These are phyloP conservation scores for Mastomys coucha DNA, from an alignment of 2,113 vertebrate species.

Conservation along the genomic window DNA sequence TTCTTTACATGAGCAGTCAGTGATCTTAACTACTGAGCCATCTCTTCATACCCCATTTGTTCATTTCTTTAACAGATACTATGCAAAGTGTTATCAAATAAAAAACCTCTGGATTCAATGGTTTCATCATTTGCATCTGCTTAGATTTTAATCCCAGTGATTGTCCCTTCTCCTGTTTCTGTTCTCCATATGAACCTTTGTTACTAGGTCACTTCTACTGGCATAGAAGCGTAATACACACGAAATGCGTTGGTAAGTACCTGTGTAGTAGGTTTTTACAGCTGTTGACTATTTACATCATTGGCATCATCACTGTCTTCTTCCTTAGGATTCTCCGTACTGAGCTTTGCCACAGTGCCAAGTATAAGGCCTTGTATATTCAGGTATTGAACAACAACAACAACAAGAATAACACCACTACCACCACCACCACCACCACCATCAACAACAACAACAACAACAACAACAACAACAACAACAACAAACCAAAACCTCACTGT, in stretches of 20 bases:
- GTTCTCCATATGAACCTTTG: not conserved
- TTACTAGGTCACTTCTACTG: not conserved
- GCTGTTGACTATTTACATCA: not conserved
- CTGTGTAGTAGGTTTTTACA: not conserved
- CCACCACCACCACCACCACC: too few species aligned
- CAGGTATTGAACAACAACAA: not conserved
- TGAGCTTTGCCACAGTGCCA: not conserved
- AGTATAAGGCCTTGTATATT: not conserved
- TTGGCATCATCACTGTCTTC: not conserved
- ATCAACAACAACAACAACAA: too few species aligned
- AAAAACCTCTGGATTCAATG: not conserved
- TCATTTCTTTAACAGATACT: not conserved
- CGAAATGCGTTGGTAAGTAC: not conserved
- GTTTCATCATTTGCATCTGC: not conserved
- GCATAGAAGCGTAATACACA: not conserved
- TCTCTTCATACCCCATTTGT: not conserved
- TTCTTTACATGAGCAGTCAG: not conserved
- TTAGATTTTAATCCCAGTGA: not conserved
- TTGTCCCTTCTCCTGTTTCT: not conserved
- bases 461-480: too few species aligned
- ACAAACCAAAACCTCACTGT: not conserved
- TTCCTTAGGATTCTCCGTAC: not conserved
- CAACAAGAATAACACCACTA: too few species aligned
- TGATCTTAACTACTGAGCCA: not conserved
- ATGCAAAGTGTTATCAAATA: not conserved